Evolutionary conservation across 2,113 vertebrate species (phyloP).

Genomic region (Microcebus ravelobensis): DNA sequence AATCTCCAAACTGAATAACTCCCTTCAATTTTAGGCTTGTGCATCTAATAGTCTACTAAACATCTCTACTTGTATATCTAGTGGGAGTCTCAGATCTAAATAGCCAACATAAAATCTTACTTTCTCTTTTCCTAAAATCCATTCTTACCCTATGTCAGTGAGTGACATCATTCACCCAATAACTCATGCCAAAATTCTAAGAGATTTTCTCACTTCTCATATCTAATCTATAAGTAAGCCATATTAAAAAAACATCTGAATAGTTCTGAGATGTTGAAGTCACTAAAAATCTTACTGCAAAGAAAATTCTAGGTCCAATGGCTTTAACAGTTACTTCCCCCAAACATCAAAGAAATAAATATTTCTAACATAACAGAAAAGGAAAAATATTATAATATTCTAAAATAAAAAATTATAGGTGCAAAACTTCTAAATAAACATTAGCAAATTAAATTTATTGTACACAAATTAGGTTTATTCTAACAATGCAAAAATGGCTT

Average conservation of each 20-base stretch:
- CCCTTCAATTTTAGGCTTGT: neutral
- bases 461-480: neutral
- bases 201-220: neutral
- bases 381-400: neutral
- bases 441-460: neutral
- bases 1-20: neutral
- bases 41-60: neutral
- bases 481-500: neutral
- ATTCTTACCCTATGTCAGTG: neutral
- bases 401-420: neutral
- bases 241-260: neutral
- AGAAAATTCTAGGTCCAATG: neutral
- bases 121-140: neutral
- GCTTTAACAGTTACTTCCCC: neutral
- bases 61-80: neutral
- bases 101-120: neutral
- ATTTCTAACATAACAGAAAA: neutral
- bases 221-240: neutral
- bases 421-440: neutral
- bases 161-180: neutral
- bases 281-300: neutral
- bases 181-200: neutral
- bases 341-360: neutral
- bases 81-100: neutral
- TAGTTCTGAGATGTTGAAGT: neutral